Evolutionary conservation across 2,797 vertebrate species (phyloP).

Genomic region (Syngnathus rostellatus): DNA sequence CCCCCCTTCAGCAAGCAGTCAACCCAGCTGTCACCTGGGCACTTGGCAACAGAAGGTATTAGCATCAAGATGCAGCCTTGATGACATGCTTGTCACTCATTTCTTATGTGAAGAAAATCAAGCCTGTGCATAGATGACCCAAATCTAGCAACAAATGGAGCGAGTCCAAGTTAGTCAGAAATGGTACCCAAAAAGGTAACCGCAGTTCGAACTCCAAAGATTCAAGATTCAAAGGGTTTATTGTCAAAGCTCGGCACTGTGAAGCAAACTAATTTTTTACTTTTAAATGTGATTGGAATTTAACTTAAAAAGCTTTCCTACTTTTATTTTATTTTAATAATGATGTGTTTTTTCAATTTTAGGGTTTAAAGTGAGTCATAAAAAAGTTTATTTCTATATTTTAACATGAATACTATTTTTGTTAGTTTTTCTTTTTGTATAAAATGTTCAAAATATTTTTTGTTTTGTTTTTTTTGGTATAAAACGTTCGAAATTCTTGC

Average conservation of each 20-base stretch:
- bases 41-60: slow-evolving; percentile 55
- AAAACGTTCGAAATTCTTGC: not conserved
- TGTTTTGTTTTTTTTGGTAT: not conserved
- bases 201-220: no score
- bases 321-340: no score
- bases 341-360: no score
- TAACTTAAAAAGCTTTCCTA: no score
- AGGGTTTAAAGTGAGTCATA: not conserved
- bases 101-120: slow-evolving; percentile 47
- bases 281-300: no score
- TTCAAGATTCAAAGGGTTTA: no score
- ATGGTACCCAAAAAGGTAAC: not conserved
- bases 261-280: no score
- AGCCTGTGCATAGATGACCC: slow-evolving; percentile 47
- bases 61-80: slow-evolving; percentile 61
- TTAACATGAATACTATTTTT: not conserved
- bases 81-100: slow-evolving; percentile 63
- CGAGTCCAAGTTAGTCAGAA: not conserved
- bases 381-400: not conserved
- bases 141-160: slow-evolving; percentile 34
- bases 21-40: slow-evolving; percentile 61
- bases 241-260: no score
- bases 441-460: not conserved
- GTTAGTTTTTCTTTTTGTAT: not conserved
- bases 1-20: slow-evolving; percentile 17